phyloP scores from a whole-genome alignment of 2,113 vertebrate genomes.

The Clinocottus analis region DNA sequence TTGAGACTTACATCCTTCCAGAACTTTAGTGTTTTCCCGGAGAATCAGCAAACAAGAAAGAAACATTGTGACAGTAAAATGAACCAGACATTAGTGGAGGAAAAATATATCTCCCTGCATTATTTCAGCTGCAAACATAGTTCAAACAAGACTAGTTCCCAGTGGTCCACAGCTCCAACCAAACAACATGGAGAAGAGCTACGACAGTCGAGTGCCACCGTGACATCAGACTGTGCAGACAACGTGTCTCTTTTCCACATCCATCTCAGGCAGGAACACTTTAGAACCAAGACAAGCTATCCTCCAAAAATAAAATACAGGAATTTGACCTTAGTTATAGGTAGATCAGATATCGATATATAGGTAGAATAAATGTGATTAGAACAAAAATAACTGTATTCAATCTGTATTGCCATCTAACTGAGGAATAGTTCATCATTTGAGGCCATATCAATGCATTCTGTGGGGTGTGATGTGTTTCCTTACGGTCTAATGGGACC shows the following conservation, averaged over 20 bases:
- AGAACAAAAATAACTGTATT: background rate
- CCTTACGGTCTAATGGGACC: conserved; percentile 97
- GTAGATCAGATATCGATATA: background rate
- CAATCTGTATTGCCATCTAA: background rate
- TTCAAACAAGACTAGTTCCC: background rate
- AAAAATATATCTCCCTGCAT: conserved; percentile 68
- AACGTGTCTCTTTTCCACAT: background rate
- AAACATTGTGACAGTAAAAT: conserved; percentile 85
- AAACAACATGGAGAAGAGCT: conserved; percentile 2
- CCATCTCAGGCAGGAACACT: background rate
- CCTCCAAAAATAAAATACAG: background rate
- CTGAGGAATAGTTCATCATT: background rate
- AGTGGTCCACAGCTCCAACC: conserved; percentile 9
- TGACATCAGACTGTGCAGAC: background rate
- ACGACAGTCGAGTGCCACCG: background rate
- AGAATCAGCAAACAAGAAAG: conserved; percentile 87
- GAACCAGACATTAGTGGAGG: conserved; percentile 87
- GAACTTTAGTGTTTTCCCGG: conserved; percentile 93
- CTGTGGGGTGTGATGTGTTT: conserved; percentile 17
- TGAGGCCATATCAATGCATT: background rate
- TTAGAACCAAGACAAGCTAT: conserved; percentile 1
- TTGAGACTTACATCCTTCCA: conserved; percentile 94
- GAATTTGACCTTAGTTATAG: background rate
- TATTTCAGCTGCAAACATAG: conserved; percentile 25
- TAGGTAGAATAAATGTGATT: background rate